Base-by-base conservation (phyloP, 2,113 vertebrate species). In the Regulus satrapa region DNA sequence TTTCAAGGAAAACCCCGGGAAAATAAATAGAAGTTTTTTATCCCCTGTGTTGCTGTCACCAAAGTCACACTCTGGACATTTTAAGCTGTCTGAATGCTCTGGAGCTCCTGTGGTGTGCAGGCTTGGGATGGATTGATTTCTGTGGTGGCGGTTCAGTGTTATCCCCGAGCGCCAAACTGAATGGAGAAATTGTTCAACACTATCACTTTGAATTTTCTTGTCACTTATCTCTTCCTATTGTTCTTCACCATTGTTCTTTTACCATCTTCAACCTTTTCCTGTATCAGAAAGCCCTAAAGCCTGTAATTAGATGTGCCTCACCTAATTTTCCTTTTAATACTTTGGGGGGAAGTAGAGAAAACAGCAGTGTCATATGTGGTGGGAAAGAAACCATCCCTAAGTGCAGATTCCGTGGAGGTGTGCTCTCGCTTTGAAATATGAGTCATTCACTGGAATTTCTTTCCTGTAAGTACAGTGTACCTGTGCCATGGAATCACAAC, bases 171-270 rank as follows among this genome's bases (percentile, higher is more conserved):
- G 48, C 88, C 54, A 82, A 28, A 69, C 19, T 45, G 54, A 88
- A 36, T n/a, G 68, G 20, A 69, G 62, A 43, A 68, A 24, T 45
- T 1, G 3, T 48, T 88, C 54, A 46, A 29, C 54, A 8, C 62
- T 41, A 0, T 40, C 29, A 38, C 64, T 64, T 29, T 14, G 49
- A 40, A 40, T 75, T 68, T 85, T 89, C 58, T 9, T 76, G 75
- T 85, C 88, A 85, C 32, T 72, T 79, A 18, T 34, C 46, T 74
- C 61, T 78, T 75, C 52, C 79, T 62, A 4, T 85, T 93, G 54
- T 75, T 94, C 21, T 2, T 51, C 9, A 7, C 71, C 45, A 45
- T 92, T 96, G 88, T 89, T 96, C 82, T 85, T 92, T 62, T 61
- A 43, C 75, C 58, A 15, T 73, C 82, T 75, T 40, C 36, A 69